phyloP scores from a whole-genome alignment of 2,113 vertebrate genomes.

The Archocentrus centrarchus region DNA sequence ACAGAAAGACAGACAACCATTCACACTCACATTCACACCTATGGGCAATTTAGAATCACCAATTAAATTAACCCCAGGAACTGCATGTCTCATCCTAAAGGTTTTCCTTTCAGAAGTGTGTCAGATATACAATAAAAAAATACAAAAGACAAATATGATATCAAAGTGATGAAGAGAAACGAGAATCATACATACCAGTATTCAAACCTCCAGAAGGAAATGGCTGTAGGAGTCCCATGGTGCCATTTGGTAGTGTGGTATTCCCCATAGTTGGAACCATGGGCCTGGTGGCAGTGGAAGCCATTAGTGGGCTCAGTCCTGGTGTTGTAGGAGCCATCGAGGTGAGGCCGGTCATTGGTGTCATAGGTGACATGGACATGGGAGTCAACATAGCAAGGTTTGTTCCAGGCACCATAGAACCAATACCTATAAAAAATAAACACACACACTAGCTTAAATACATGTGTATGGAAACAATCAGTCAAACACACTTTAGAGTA shows the following conservation, averaged over 20 bases:
- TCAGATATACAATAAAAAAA: background rate
- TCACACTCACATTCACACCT: no score
- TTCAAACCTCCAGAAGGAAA: conserved; percentile 75
- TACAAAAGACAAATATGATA: background rate
- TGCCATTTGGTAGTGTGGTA: conserved; percentile 88
- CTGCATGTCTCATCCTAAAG: background rate
- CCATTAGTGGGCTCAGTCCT: conserved; percentile 60
- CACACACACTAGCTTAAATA: background rate
- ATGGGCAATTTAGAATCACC: no score
- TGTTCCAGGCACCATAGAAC: conserved; percentile 85
- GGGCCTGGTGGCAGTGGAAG: conserved; percentile 68
- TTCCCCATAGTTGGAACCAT: conserved; percentile 87
- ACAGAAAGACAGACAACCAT: no score
- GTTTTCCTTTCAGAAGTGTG: background rate
- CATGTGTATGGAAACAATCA: background rate
- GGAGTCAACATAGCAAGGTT: conserved; percentile 78
- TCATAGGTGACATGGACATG: conserved; percentile 74
- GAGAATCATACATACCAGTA: conserved; percentile 33
- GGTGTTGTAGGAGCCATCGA: conserved; percentile 74
- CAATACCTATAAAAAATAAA: conserved; percentile 83
- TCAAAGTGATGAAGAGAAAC: background rate
- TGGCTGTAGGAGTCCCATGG: conserved; percentile 86
- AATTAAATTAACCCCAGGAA: no score
- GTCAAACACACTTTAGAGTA: background rate
- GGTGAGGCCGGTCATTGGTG: conserved; percentile 65